Evolutionary conservation across 2,113 vertebrate species (phyloP), one percentile per base, ranked within the genome.

Genomic region (Pollimyrus isidori): DNA sequence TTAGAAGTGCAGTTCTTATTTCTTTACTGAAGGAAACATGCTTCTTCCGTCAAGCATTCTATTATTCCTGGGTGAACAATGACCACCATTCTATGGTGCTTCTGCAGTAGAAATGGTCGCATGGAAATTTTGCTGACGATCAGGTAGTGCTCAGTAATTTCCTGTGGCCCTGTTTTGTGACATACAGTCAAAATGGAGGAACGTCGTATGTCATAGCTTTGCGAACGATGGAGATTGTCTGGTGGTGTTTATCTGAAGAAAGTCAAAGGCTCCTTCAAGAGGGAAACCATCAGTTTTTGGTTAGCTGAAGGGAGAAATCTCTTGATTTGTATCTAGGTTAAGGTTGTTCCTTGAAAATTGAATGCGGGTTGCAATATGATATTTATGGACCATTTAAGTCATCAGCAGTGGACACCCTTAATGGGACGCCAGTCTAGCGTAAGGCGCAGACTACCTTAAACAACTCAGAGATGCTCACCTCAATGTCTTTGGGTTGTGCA

Each of bases 111-210:
- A 93, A 92, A 93, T 91, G 93, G 93, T 92, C 93, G 94, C 93
- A 92, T 94, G 94, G 94, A 94, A 96, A 95, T 95, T 94, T 95
- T 94, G 95, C 96, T 96, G 96, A 96, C 95, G 95, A 95, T 94
- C 93, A 95, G 94, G 93, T 93, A 91, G 93, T 91, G 93, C 93
- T 93, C 94, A 94, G 95, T 94, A 94, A 93, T 92, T 92, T 94
- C 94, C 95, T 95, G 95, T 94, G 95, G 95, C 95, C 95, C 82
- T 35, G 93, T 93, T 93, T 92, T 89, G 91, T 90, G 94, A 95
- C 92, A 93, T 94, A 94, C 94, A 94, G 94, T 96, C 95, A 96
- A 96, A 96, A 96, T 96, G 95, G 95, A 94, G 95, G 95, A 94
- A 91, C 92, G 93, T 93, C 95, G 91, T 90, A 90, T 94, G 94